These are phyloP conservation scores for Plagiodera versicolora DNA, from an alignment of 2,888 invertebrate species.

Conservation along the genomic window DNA sequence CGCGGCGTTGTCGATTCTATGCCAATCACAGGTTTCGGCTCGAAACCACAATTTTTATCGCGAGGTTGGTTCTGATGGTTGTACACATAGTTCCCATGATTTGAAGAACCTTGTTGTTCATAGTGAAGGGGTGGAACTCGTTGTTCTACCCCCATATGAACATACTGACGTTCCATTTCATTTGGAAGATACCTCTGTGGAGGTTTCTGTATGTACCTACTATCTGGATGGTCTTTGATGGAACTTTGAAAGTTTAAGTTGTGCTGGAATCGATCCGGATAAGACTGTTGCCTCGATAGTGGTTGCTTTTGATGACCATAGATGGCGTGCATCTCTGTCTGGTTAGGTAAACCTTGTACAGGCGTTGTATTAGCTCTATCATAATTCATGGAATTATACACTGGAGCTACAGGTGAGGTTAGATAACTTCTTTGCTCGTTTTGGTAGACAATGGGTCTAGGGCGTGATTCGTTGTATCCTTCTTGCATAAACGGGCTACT, in stretches of 20 bases:
- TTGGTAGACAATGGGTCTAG: background rate
- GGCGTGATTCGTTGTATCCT: background rate
- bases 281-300: background rate
- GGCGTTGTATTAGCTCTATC: background rate
- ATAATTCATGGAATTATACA: background rate
- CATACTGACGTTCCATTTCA: background rate
- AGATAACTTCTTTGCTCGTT: background rate
- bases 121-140: constrained; percentile 35
- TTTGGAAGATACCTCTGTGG: constrained; percentile 9
- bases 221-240: too few species aligned
- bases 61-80: constrained; percentile 64
- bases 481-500: background rate
- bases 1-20: constrained; percentile 44
- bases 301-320: background rate
- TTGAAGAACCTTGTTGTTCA: constrained; percentile 41
- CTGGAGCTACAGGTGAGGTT: background rate
- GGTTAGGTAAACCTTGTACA: too few species aligned
- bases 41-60: constrained; percentile 73
- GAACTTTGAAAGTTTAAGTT: too few species aligned
- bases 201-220: too few species aligned
- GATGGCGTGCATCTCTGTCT: background rate
- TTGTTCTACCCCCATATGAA: background rate
- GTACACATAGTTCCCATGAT: constrained; percentile 53
- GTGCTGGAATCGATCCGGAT: background rate
- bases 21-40: constrained; percentile 72